phyloP scores from a whole-genome alignment of 2,113 vertebrate genomes.

The Lepus europaeus region DNA sequence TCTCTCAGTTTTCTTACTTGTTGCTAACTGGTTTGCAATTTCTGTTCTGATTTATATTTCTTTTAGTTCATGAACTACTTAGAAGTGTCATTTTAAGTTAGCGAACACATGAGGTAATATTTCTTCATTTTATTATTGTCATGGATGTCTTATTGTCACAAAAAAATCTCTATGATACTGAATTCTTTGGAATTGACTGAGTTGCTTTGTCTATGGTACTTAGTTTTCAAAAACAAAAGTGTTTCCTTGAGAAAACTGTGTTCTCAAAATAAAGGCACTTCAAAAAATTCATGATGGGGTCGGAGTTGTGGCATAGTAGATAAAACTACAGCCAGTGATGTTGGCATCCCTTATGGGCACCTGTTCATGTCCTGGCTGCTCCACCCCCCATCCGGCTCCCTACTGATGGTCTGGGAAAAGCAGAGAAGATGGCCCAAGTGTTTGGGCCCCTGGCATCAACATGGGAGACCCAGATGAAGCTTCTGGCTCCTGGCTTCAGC shows the following conservation, averaged over 20 bases:
- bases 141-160: background rate
- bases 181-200: background rate
- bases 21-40: background rate
- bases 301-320: too few relatives aligned
- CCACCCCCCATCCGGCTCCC: too few relatives aligned
- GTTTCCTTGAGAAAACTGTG: background rate
- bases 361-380: too few relatives aligned
- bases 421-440: too few relatives aligned
- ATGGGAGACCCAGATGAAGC: too few relatives aligned
- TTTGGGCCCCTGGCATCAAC: too few relatives aligned
- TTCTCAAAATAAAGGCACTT: too few relatives aligned
- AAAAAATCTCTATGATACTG: background rate
- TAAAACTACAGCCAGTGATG: too few relatives aligned
- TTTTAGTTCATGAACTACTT: background rate
- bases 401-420: too few relatives aligned
- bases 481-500: too few relatives aligned
- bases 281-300: too few relatives aligned
- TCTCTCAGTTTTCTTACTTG: background rate
- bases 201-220: background rate
- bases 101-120: background rate
- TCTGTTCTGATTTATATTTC: background rate
- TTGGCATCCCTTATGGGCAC: too few relatives aligned
- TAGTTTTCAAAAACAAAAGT: background rate
- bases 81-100: constrained; percentile 12
- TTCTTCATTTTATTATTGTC: background rate